Base-by-base conservation (phyloP, 2,797 vertebrate species). In the Aotus griseimembra region DNA sequence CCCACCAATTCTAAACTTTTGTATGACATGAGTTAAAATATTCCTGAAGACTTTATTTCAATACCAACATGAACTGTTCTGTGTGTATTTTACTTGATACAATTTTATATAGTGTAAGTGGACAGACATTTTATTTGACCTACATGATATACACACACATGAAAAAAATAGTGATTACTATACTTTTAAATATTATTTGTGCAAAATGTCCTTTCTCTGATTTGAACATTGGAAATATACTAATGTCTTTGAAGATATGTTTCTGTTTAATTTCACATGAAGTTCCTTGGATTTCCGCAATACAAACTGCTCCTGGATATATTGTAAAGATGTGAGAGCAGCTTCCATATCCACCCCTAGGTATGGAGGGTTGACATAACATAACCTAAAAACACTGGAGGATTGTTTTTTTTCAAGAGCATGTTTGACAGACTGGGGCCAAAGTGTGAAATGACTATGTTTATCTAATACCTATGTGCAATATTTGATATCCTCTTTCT, bases 141-240 rank as follows among this genome's bases (percentile, higher is more conserved):
- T 83, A 3, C 9, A 39, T 75, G 30, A 26, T 55, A 82, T 76
- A 83, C 6, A 92, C 12, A 36, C 10, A 30, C 52, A 55, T 22
- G n/a, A 36, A 58, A 75, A 90, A 50, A 41, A 14, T 3, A 44
- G 14, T 73, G 44, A 55, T 84, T 41, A 33, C 14, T 48, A 58
- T 7, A 19, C 67, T 55, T 87, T 97, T 85, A 92, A 94, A 36
- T 84, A 73, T 86, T 82, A 75, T 52, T 79, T 96, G 30, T 75
- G 58, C 13, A 81, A 92, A 52, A 93, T 5, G 1, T 73, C 46
- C 5, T 91, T 77, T 88, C 46, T 90, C 64, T 77, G 3, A 67
- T 33, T 26, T 94, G 24, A 84, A 87, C 67, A 84, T 86, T 77
- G 6, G 55, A 93, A 92, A 97, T 41, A 28, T 5, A 46, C 20